These are phyloP conservation scores for Sarcoramphus papa DNA, from an alignment of 2,797 vertebrate genomes.

Conservation along the genomic window DNA sequence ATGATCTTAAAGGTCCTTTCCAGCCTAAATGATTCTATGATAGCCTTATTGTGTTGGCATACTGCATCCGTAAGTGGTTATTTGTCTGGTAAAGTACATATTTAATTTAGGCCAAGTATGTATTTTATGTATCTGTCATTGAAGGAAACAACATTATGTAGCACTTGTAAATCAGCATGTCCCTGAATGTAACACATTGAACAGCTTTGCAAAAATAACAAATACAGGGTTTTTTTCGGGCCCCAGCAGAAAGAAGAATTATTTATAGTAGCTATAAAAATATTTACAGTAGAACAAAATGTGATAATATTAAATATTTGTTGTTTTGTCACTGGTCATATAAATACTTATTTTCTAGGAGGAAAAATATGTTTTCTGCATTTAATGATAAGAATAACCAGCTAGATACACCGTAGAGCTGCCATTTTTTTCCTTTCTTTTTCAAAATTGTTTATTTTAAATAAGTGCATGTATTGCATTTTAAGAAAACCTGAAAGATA, in stretches of 20 bases:
- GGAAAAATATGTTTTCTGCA: not conserved
- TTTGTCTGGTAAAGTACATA: constrained; percentile 12
- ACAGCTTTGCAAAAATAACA: constrained; percentile 1
- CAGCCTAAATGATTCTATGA: too few relatives aligned
- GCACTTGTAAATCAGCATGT: constrained; percentile 28
- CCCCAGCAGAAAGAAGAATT: not conserved
- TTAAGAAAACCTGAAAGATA: not conserved
- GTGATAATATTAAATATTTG: constrained; percentile 19
- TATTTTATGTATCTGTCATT: constrained; percentile 28
- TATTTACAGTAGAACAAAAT: constrained; percentile 29
- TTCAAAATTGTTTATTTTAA: not conserved
- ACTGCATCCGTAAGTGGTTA: not conserved
- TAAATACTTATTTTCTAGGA: not conserved
- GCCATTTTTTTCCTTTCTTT: fast-evolving
- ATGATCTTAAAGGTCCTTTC: too few relatives aligned
- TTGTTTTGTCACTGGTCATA: not conserved
- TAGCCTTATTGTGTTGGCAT: not conserved
- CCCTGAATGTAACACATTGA: not conserved
- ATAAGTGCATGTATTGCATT: not conserved
- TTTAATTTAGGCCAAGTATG: constrained; percentile 19
- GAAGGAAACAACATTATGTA: constrained; percentile 16
- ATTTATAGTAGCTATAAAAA: constrained; percentile 21
- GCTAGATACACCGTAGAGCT: not conserved
- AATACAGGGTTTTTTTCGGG: not conserved
- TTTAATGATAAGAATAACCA: not conserved